Conservation (phyloP, 1,140 invertebrate species). For the Bombus pascuorum region DNA sequence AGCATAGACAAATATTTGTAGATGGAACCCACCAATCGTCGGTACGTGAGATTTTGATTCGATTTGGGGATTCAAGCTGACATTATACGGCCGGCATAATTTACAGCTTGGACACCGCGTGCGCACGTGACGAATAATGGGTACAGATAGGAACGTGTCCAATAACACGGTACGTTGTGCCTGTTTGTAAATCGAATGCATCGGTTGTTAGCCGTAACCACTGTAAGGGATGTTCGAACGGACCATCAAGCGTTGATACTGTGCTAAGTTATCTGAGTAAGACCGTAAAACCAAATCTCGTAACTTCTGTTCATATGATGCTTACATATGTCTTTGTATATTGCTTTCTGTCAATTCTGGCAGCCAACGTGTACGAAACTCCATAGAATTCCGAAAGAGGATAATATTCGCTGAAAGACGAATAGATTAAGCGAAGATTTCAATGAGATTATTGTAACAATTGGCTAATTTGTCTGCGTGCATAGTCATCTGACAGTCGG, state of each 20-base stretch:
- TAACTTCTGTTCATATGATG: not conserved
- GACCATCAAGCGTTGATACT: not conserved
- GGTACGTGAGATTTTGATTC: constrained; percentile 65
- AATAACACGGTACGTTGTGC: constrained; percentile 41
- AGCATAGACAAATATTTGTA: constrained; percentile 54
- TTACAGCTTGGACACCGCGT: constrained; percentile 33
- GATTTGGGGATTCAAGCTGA: constrained; percentile 57
- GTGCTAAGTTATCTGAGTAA: constrained; percentile 20
- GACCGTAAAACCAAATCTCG: constrained; percentile 1
- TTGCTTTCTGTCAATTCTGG: not conserved
- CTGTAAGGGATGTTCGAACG: constrained; percentile 22
- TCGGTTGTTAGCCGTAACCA: constrained; percentile 26
- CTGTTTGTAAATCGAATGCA: constrained; percentile 58
- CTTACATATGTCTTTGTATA: too few relatives aligned
- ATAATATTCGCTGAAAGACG: not conserved
- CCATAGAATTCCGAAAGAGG: not conserved
- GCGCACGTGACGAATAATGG: constrained; percentile 59
- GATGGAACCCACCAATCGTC: constrained; percentile 26
- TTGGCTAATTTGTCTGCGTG: too few relatives aligned
- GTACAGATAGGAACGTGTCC: constrained; percentile 54
- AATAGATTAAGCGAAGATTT: too few relatives aligned
- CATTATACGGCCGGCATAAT: constrained; percentile 60
- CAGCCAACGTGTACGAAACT: not conserved
- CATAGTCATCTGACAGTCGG: too few relatives aligned
- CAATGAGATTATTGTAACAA: too few relatives aligned